A percentile compares a stretch with the other conserved stretches of the same genome.
phyloP scores from a whole-genome alignment of 2,888 invertebrate species.

The Lepidonotus clava region DNA sequence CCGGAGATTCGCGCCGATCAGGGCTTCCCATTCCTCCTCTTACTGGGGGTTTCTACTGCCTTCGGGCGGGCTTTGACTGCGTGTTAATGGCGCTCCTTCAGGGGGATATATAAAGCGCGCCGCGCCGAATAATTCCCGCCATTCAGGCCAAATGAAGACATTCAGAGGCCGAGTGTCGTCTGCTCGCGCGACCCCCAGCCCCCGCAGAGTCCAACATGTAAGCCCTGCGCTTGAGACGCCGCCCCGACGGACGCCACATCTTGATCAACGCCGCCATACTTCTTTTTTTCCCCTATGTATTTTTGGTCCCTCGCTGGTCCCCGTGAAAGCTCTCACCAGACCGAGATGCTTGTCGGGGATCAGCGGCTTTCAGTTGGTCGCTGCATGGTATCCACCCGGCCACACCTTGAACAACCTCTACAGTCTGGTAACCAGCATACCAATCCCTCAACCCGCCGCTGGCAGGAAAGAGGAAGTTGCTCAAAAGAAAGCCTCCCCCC shows the following conservation, averaged over 20 bases:
- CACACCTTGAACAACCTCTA: no score
- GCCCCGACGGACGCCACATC: not conserved
- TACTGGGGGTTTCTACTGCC: not conserved
- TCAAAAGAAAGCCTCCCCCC: not conserved
- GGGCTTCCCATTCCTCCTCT: not conserved
- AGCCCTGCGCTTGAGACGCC: not conserved
- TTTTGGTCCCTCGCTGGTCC: not conserved
- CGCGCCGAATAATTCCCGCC: not conserved
- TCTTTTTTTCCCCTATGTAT: not conserved
- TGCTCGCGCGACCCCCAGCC: not conserved
- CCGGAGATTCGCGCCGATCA: not conserved
- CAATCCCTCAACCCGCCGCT: no score
- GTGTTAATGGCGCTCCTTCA: not conserved
- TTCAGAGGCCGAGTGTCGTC: constrained; percentile 23
- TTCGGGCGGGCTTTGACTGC: not conserved
- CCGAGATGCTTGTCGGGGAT: not conserved
- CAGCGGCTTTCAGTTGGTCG: not conserved
- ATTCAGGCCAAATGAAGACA: constrained; percentile 29
- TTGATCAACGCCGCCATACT: not conserved
- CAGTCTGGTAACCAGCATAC: no score
- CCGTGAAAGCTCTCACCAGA: not conserved
- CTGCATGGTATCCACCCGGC: not conserved
- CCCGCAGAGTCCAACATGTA: constrained; percentile 21
- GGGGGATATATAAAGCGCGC: not conserved
- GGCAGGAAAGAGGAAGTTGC: not conserved